Evolutionary conservation across 1,140 invertebrate genomes (phyloP), one percentile per base, ranked within the genome.

Genomic region (Nasonia longicornis): DNA sequence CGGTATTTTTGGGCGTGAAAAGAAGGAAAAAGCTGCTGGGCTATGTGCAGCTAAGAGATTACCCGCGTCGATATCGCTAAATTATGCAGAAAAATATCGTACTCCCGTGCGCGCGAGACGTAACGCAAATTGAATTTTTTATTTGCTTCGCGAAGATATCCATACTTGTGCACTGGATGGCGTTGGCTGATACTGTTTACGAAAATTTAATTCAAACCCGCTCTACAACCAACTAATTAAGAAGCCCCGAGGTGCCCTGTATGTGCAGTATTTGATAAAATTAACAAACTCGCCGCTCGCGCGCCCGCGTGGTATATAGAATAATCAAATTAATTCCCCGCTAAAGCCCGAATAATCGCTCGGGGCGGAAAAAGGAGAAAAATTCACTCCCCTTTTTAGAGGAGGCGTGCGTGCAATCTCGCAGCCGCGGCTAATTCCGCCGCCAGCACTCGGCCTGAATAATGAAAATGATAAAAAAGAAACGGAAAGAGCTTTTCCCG

Each of bases 391-490:
- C 45, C 45, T 58, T 58, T 58, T 58, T 58, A 20, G 6, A 31
- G 69, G 2, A 45, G 45, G 72, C 72, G 72, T 63, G 45, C 58
- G 52, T 64, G 58, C 58, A 66, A 74, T 74, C 48, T 29, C 72
- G 20, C 11, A 58, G 26, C 71, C 71, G 66, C 66, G 26, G 64
- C 74, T 76, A 76, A 76, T 76, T 76, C 35, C 58, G 52, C 48
- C 48, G 45, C 45, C 70, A 42, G 6, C 52, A 58, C 20, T 58
- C 20, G 29, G 52, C 16, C 38, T 66, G 74, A 76, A 76, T 76
- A 76, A 79, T 74, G 79, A 67, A 73, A 80, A 80, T 74, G 71
- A 74, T 79, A 79, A 72, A 79, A 72, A 79, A 64, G 16, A 71
- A 35, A 66, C 58, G 31, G 31, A 66, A 66, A 66, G 74, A 66